Evolutionary conservation across 2,797 vertebrate species (phyloP).

Genomic region (Rhinatrema bivittatum): DNA sequence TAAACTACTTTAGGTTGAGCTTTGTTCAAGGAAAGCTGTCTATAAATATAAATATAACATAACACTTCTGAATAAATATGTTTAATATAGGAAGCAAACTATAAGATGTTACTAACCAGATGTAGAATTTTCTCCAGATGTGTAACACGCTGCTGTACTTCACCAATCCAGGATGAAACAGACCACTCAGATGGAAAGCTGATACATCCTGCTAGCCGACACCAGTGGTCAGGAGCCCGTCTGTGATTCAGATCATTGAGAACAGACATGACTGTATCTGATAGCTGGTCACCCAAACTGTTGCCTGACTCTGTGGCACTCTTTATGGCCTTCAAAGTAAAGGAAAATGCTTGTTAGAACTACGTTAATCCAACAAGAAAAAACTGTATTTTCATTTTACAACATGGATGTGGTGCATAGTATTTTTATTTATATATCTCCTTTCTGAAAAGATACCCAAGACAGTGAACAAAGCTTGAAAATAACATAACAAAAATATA

Average conservation of each 20-base stretch:
- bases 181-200: not conserved
- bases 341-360: no score
- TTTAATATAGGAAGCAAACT: not conserved
- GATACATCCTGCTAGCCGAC: not conserved
- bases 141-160: constrained; percentile 8
- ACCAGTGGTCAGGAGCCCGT: constrained; percentile 5
- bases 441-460: no score
- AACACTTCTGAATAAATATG: not conserved
- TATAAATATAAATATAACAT: not conserved
- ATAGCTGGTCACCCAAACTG: constrained; percentile 9
- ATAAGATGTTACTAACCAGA: constrained; percentile 3
- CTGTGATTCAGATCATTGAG: constrained; percentile 4
- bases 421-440: no score
- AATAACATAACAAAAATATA: no score
- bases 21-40: no score
- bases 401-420: no score
- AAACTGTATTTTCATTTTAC: no score
- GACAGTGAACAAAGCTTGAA: no score
- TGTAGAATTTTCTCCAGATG: constrained; percentile 18
- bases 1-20: no score
- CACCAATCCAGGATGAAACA: constrained; percentile 2
- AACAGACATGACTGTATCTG: not conserved
- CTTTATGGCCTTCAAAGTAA: constrained; percentile 11
- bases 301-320: constrained; percentile 4
- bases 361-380: no score